phyloP scores from a whole-genome alignment of 2,797 vertebrate species.

The Clarias fuscus region DNA sequence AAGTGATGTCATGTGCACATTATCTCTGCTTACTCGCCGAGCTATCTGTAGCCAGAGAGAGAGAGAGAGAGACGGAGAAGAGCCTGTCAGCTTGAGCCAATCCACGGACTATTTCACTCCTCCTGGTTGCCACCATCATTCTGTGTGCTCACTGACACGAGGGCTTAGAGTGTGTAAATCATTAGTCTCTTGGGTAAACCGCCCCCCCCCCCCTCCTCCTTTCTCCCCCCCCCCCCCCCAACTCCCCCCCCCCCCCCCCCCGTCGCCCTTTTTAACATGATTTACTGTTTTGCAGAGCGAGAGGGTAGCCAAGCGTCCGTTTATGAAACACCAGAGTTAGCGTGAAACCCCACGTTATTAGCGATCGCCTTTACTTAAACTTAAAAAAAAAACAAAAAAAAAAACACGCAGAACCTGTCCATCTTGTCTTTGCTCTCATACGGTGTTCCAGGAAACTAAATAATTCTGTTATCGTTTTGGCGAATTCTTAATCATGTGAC shows the following conservation, averaged over 20 bases:
- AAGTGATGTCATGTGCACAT: constrained; percentile 75
- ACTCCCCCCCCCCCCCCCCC: neutral
- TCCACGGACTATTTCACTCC: constrained; percentile 67
- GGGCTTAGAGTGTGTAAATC: constrained; percentile 58
- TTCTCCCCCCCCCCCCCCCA: too few relatives aligned
- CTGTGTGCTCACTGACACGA: constrained; percentile 56
- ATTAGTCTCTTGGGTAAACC: constrained; percentile 50
- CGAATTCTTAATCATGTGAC: neutral
- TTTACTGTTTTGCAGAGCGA: constrained; percentile 50
- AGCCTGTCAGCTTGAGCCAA: constrained; percentile 66
- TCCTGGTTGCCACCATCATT: constrained; percentile 47
- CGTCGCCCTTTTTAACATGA: constrained; percentile 39
- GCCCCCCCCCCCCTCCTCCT: neutral
- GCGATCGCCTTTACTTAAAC: constrained; percentile 32
- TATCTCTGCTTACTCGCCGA: constrained; percentile 70
- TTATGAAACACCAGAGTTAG: constrained; percentile 37
- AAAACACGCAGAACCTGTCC: constrained; percentile 26
- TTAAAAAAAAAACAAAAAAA: constrained; percentile 19
- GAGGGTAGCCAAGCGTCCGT: constrained; percentile 41
- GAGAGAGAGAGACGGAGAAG: constrained; percentile 47
- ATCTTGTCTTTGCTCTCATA: neutral
- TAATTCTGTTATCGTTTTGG: neutral
- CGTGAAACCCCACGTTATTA: constrained; percentile 32
- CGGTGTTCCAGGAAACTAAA: neutral
- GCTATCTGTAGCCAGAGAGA: constrained; percentile 62